A percentile compares a stretch with the other conserved stretches of the same genome.
phyloP scores from a whole-genome alignment of 2,797 vertebrate species.

The Clarias platycephalus region DNA sequence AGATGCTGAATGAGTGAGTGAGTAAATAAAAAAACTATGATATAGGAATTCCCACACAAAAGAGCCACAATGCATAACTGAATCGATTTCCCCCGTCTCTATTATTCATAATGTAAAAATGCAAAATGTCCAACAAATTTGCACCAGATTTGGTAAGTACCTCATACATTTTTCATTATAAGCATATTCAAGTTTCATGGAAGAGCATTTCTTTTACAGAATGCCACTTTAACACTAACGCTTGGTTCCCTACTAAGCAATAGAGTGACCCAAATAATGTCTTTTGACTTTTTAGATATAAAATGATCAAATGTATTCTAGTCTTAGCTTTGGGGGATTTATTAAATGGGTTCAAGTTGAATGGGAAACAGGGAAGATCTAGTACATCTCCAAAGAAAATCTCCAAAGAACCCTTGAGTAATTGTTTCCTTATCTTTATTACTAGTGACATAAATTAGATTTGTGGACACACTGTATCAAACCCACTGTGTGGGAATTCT shows the following conservation, averaged over 20 bases:
- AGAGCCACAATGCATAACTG: too few species aligned
- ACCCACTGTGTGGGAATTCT: background rate
- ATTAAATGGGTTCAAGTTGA: conserved; percentile 3
- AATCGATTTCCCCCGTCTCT: too few species aligned
- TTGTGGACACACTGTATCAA: background rate
- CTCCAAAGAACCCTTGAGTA: background rate
- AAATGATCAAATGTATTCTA: background rate
- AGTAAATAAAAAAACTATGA: too few species aligned
- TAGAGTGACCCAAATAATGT: background rate
- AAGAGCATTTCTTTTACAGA: background rate
- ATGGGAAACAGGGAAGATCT: background rate
- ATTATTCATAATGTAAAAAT: too few species aligned
- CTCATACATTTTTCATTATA: conserved; percentile 1
- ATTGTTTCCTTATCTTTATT: conserved; percentile 7
- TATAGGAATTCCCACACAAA: too few species aligned
- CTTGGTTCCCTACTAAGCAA: background rate
- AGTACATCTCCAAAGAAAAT: background rate
- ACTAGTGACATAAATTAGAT: conserved; percentile 4
- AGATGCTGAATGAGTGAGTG: too few species aligned
- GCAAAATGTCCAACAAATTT: background rate
- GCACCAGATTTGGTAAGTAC: background rate
- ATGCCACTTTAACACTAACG: background rate
- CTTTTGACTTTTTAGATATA: background rate
- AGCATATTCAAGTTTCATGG: background rate
- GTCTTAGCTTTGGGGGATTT: background rate